Evolutionary conservation across 2,113 vertebrate species (phyloP), one percentile per base, ranked within the genome.

Genomic region (Ammodytes dubius): DNA sequence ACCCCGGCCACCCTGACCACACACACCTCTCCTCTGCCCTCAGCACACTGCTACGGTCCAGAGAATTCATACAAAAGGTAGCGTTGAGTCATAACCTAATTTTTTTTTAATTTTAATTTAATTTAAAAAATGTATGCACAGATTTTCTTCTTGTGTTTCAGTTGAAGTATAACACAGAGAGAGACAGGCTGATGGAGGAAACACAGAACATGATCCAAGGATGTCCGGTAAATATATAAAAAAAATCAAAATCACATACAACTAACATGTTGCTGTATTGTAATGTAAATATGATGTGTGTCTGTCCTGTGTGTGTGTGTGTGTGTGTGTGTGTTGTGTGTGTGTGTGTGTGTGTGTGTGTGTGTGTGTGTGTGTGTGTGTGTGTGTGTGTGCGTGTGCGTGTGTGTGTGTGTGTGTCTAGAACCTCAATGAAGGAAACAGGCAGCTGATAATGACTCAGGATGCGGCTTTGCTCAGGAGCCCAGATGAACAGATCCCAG

Each of bases 381-480:
- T 1, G 0, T 64, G 2, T 58, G 13, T 75, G 6, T 79, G 9
- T 42, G 9, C 27, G 2, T 27, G 27, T 27, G 27, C 1, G 27
- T 76, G 7, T 40, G 17, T 37, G 19, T 74, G 1, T 60, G 17
- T 79, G 8, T 84, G 17, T 57, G 11, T 75, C 13, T 12, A 97
- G 97, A 91, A 76, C 67, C 92, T 97, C 17, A 83, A 87, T 46
- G 96, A 96, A 93, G 94, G 80, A 72, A 96, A 92, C 85, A 94
- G 96, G 65, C 95, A 95, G 68, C 94, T 97, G 69, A 93, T 97
- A 66, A 92, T 77, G 37, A 87, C 83, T 53, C 96, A 97, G 90
- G 95, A 97, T 37, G 96, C 93, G 50, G 89, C 89, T 47, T 87
- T 96, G 79, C 93, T 97, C 86, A 90, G 58, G 35, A 94, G 94